Evolutionary conservation across 2,113 vertebrate species (phyloP).

Genomic region (Misgurnus anguillicaudatus): DNA sequence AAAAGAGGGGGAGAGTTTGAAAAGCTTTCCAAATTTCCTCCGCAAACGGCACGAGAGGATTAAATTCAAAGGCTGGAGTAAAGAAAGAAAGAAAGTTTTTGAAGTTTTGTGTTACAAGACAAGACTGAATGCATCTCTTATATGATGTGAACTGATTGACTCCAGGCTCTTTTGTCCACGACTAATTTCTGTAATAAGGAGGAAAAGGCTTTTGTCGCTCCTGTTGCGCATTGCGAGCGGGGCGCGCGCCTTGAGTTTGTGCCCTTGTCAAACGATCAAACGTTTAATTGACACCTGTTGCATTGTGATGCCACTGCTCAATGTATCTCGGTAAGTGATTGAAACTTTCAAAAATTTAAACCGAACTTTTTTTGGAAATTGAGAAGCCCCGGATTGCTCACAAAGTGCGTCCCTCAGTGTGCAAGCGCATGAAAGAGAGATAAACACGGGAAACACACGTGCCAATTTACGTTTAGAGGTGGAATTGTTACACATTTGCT

Average conservation of each 20-base stretch:
- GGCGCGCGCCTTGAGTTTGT: constrained; percentile 21
- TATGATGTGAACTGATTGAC: constrained; percentile 14
- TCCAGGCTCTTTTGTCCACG: constrained; percentile 25
- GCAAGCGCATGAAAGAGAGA: constrained; percentile 17
- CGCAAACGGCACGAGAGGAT: constrained; percentile 13
- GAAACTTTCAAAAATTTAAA: not conserved
- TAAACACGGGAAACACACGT: not conserved
- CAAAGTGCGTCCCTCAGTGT: not conserved
- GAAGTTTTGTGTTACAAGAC: not conserved
- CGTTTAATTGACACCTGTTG: constrained; percentile 53
- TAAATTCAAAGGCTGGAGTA: constrained; percentile 6
- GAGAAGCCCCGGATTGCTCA: constrained; percentile 8
- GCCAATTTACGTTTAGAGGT: constrained; percentile 19
- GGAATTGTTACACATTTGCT: constrained; percentile 38
- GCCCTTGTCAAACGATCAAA: constrained; percentile 17
- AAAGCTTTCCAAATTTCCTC: constrained; percentile 13
- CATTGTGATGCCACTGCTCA: not conserved
- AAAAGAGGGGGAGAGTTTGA: constrained; percentile 29
- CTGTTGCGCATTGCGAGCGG: constrained; percentile 11
- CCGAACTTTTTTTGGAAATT: not conserved
- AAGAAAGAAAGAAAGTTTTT: not conserved
- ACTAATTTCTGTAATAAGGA: constrained; percentile 34
- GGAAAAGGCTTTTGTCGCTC: not conserved
- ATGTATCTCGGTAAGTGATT: not conserved
- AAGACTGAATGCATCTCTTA: not conserved